Percentiles rank a stretch among this genome's conserved stretches.
phyloP scores from a whole-genome alignment of 2,888 invertebrate genomes.

The Fissipunctia ypsillon region DNA sequence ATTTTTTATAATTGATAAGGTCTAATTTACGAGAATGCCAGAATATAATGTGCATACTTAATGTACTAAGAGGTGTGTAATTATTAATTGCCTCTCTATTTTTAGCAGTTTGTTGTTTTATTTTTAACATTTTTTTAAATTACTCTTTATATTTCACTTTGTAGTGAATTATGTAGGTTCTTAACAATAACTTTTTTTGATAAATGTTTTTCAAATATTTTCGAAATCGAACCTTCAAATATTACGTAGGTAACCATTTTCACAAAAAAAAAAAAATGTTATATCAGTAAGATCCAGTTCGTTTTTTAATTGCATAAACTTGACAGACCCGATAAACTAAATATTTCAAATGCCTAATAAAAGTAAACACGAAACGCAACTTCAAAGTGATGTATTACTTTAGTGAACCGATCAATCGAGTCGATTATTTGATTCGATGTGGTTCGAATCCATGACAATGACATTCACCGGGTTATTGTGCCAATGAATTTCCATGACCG shows the following conservation, averaged over 20 bases:
- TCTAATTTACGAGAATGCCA: too few relatives aligned
- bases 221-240: background rate
- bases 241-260: rapidly evolving
- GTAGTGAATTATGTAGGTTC: background rate
- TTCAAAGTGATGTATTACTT: background rate
- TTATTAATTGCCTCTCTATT: background rate
- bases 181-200: background rate
- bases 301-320: background rate
- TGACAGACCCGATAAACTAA: too few relatives aligned
- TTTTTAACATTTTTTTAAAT: background rate
- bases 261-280: background rate
- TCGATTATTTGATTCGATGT: slow-evolving; percentile 12
- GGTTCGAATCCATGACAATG: slow-evolving; percentile 32
- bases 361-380: background rate
- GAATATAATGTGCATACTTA: too few relatives aligned
- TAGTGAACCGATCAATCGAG: background rate
- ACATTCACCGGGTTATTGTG: slow-evolving; percentile 44
- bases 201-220: background rate
- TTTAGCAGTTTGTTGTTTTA: background rate
- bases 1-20: too few relatives aligned
- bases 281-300: background rate
- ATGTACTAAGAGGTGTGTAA: too few relatives aligned
- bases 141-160: background rate
- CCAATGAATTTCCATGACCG: slow-evolving; percentile 44
- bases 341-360: background rate